Evolutionary conservation across 2,797 vertebrate species (phyloP).

Genomic region (Lithobates pipiens): DNA sequence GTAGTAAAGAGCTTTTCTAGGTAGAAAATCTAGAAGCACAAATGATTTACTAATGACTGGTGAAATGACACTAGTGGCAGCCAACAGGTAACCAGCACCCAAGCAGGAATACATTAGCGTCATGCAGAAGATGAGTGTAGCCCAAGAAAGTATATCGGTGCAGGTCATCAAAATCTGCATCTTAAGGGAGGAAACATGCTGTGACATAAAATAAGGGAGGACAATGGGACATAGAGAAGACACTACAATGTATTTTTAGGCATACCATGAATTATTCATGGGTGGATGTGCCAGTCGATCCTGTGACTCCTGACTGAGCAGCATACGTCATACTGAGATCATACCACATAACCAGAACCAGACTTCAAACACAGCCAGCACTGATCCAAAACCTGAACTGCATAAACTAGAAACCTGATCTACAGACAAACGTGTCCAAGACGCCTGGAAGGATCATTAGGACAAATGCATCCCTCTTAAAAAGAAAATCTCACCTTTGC

Average conservation of each 20-base stretch:
- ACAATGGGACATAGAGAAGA: conserved; percentile 39
- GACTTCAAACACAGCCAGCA: conserved; percentile 8
- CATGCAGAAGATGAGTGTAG: background rate
- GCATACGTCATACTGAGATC: conserved; percentile 47
- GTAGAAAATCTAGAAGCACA: background rate
- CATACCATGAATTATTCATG: conserved; percentile 55
- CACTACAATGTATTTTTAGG: conserved; percentile 55
- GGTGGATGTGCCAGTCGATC: conserved; percentile 51
- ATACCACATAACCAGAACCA: conserved; percentile 31
- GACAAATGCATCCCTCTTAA: background rate
- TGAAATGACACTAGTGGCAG: background rate
- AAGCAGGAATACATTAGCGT: background rate
- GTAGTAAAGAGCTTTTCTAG: background rate
- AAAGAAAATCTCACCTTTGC: background rate
- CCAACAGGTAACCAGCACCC: background rate
- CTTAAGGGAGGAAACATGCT: conserved; percentile 7
- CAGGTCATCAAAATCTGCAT: conserved; percentile 4
- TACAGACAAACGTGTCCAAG: background rate
- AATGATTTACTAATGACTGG: background rate
- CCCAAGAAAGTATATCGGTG: background rate
- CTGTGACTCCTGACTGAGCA: conserved; percentile 42
- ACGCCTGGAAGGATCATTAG: background rate
- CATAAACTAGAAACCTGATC: conserved; percentile 21
- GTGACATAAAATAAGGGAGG: conserved; percentile 9
- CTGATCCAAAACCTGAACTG: conserved; percentile 13